Evolutionary conservation across 2,113 vertebrate species (phyloP), one percentile per base, ranked within the genome.

Genomic region (Falco punctatus): DNA sequence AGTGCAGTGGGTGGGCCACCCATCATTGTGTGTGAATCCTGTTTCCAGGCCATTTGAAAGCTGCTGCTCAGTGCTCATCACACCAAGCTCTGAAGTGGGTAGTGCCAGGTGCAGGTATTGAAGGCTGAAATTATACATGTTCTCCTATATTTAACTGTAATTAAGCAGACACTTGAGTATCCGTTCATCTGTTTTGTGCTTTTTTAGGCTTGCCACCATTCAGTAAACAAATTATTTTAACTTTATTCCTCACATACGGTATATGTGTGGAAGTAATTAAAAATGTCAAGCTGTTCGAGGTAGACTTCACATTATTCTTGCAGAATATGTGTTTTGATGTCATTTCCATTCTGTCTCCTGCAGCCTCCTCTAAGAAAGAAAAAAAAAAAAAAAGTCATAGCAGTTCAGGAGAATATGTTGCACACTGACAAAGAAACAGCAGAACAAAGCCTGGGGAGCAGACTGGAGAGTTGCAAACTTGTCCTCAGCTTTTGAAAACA

Each of bases 111-210:
- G 95, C 0, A 0, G 38, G 57, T 71, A 86, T 32, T 52, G 48
- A 93, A 88, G 82, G 88, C 64, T 88, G 77, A 92, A 96, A 96
- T 92, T 75, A 71, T 57, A 71, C 61, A 20, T 35, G 33, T 80
- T 93, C 86, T 93, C n/a, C 67, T 94, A 40, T 70, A 81, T 71
- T 94, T 95, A 88, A 75, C 69, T 75, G 65, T 90, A 94, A 94
- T 95, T 94, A 72, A 95, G 62, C 61, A 79, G 57, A 46, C 72
- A 66, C 54, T 94, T 52, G 52, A 91, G 72, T 71, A 70, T 77
- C 58, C 0, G 0, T 83, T 87, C 81, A 79, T 84, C 61, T 19
- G 3, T 5, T 86, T 78, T 51, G 84, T 87, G 71, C n/a, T 74
- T 95, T 95, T 92, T 77, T 46, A 38, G 46, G 42, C 54, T 83